Conservation (phyloP, 2,888 invertebrate species). For the Mesopsocus fuscifrons region DNA sequence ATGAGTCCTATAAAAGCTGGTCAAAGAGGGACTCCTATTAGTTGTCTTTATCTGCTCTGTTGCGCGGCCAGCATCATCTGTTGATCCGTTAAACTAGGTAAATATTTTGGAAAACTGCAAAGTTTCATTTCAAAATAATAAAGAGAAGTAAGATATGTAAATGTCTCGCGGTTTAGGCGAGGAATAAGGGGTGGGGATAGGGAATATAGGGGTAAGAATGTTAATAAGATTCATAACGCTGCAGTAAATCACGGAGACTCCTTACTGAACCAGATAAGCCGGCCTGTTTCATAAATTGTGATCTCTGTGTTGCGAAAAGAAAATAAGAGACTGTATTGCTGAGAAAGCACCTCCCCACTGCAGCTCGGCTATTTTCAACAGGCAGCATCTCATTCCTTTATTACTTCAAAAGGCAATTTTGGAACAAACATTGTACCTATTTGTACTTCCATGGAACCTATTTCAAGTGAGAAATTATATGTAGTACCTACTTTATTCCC, state of each 20-base stretch:
- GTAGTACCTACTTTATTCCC: too few relatives aligned
- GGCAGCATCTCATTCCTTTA: too few relatives aligned
- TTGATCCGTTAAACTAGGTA: too few relatives aligned
- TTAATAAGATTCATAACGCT: constrained; percentile 10
- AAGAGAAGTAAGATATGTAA: constrained; percentile 9
- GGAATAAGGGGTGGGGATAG: constrained; percentile 1
- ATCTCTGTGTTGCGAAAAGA: constrained; percentile 9
- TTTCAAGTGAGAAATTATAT: too few relatives aligned
- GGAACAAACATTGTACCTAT: too few relatives aligned
- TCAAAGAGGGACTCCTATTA: too few relatives aligned
- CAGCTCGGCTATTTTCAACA: constrained; percentile 2
- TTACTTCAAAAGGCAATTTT: too few relatives aligned
- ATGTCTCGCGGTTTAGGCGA: background rate
- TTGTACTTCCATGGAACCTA: too few relatives aligned
- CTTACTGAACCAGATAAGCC: constrained; percentile 11
- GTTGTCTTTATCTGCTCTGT: too few relatives aligned
- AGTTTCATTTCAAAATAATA: constrained; percentile 3
- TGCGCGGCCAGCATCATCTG: too few relatives aligned
- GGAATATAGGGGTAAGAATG: constrained; percentile 10
- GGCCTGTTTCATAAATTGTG: constrained; percentile 10
- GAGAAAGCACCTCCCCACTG: constrained; percentile 6
- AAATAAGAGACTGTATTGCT: constrained; percentile 10
- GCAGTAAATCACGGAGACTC: constrained; percentile 8
- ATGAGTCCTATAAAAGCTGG: too few relatives aligned
- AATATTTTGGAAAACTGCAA: too few relatives aligned